Conservation (phyloP, 1,140 invertebrate genomes). For the Heliconius melpomene region DNA sequence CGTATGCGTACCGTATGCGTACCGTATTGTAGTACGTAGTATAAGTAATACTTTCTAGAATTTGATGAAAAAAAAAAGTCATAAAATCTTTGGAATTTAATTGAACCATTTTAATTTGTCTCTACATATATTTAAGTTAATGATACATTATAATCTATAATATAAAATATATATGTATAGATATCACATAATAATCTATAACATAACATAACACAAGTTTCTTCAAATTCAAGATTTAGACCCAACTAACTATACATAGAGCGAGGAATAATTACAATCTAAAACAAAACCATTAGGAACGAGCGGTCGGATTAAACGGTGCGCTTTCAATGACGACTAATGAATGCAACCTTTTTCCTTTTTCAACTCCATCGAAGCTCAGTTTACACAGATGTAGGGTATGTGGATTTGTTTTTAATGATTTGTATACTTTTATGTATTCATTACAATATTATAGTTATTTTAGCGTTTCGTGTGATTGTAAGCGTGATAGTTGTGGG, state of each 20-base stretch:
- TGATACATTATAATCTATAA: too few species aligned
- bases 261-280: conserved; percentile 37
- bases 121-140: too few species aligned
- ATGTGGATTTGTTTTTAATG: neutral
- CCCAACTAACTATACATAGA: neutral
- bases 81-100: too few species aligned
- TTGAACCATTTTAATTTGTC: too few species aligned
- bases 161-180: too few species aligned
- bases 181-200: neutral
- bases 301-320: conserved; percentile 48
- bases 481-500: too few species aligned
- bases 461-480: too few species aligned
- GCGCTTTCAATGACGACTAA: conserved; percentile 73
- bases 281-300: conserved; percentile 49
- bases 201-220: neutral
- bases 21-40: too few species aligned
- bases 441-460: neutral
- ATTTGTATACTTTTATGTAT: neutral
- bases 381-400: conserved; percentile 10
- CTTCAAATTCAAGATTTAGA: neutral
- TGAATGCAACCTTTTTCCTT: conserved; percentile 56
- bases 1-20: too few species aligned
- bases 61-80: too few species aligned
- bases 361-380: conserved; percentile 8
- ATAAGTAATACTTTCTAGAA: too few species aligned